These are phyloP conservation scores for Apteryx mantelli DNA, from an alignment of 2,113 vertebrate genomes.

Conservation along the genomic window DNA sequence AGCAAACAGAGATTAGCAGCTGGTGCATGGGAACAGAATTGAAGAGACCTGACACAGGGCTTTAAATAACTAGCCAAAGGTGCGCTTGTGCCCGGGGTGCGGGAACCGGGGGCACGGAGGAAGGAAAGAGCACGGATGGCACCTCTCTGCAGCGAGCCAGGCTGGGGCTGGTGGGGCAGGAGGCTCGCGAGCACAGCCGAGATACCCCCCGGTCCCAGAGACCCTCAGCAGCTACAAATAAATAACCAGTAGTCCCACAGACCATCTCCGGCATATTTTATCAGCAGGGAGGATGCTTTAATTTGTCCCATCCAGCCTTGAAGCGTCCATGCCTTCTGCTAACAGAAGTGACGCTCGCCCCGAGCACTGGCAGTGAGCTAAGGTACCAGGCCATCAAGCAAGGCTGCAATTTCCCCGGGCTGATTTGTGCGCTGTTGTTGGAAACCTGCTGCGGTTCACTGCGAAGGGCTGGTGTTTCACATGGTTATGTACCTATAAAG, in stretches of 20 bases:
- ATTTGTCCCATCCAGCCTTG: background rate
- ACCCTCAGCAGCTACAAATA: no score
- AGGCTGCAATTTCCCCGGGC: background rate
- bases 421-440: rapidly evolving
- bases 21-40: background rate
- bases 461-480: background rate
- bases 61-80: background rate
- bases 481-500: rapidly evolving
- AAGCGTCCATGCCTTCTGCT: background rate
- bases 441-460: background rate
- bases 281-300: background rate
- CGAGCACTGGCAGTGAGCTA: rapidly evolving
- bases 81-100: background rate
- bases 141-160: background rate
- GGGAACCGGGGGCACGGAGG: background rate
- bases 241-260: no score
- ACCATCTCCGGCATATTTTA: background rate
- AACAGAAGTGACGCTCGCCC: background rate
- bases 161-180: background rate
- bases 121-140: background rate
- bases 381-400: background rate
- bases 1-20: background rate
- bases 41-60: background rate
- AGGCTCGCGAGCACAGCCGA: background rate
- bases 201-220: no score